Percentiles rank a stretch among this genome's conserved stretches.
Evolutionary conservation across 2,888 invertebrate species (phyloP).

Genomic region (Ophioninae sp.): DNA sequence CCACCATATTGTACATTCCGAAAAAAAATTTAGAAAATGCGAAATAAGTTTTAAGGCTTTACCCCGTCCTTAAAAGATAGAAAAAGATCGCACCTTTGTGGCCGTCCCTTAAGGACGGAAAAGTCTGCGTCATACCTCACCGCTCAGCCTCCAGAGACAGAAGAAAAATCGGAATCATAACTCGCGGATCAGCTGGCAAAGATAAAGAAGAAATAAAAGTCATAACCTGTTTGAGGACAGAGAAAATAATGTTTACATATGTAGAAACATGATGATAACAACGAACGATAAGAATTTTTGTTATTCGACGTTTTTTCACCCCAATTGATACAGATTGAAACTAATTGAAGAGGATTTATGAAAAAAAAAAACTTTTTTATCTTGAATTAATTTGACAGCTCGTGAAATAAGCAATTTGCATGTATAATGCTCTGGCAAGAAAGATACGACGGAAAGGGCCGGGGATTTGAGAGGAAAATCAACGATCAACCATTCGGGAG

Average conservation of each 20-base stretch:
- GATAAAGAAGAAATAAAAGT: no score
- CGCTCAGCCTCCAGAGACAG: no score
- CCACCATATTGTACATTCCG: no score
- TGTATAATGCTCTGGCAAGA: conserved; percentile 3
- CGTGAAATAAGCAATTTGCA: not conserved
- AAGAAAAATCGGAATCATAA: no score
- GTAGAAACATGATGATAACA: not conserved
- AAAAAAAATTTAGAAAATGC: no score
- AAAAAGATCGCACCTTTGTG: no score
- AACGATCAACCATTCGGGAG: conserved; percentile 59
- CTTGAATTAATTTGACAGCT: not conserved
- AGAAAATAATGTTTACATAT: not conserved
- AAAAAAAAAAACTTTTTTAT: not conserved
- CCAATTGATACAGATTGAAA: not conserved
- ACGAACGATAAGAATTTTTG: not conserved
- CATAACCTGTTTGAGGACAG: no score
- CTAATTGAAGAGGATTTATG: not conserved
- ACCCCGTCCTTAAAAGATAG: no score
- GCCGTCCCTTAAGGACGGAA: no score
- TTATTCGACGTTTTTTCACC: not conserved
- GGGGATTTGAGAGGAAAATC: conserved; percentile 57
- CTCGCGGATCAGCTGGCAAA: no score
- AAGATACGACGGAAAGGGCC: conserved; percentile 18
- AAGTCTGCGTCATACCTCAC: no score
- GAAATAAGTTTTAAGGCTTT: no score